These are phyloP conservation scores for Halcyon chelicuti DNA, from an alignment of 2,797 vertebrate species.

Conservation along the genomic window DNA sequence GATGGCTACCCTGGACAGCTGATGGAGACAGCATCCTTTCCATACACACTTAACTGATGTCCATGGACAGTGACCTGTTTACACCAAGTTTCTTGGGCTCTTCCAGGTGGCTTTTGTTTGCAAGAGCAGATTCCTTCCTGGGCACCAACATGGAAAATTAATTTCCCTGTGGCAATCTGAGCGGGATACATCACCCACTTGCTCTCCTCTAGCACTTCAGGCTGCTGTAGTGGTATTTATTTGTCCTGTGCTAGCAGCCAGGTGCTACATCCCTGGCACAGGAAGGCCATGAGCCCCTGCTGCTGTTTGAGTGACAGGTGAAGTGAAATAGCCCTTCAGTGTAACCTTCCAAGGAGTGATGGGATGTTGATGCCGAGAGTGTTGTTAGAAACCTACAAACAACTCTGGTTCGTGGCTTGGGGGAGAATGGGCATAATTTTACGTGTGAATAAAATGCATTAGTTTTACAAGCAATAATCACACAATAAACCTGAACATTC, in stretches of 20 bases:
- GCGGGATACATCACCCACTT: fast-evolving
- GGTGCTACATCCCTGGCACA: fast-evolving
- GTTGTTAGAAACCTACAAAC: background rate
- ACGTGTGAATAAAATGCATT: conserved; percentile 23
- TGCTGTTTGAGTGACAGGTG: background rate
- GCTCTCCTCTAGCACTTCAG: background rate
- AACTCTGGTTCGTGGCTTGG: background rate
- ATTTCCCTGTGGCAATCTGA: fast-evolving
- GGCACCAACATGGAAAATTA: background rate
- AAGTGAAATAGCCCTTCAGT: background rate
- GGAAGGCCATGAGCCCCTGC: background rate
- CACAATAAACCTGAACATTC: background rate
- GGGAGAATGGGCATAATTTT: background rate
- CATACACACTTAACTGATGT: fast-evolving
- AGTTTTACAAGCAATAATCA: conserved; percentile 20
- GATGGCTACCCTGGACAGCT: background rate
- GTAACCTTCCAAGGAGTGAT: background rate
- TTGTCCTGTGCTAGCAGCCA: background rate
- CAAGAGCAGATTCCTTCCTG: background rate
- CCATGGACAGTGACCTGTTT: fast-evolving
- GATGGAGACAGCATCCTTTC: background rate
- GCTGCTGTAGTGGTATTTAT: background rate
- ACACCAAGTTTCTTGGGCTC: background rate
- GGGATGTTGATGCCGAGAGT: background rate
- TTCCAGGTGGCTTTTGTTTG: background rate